Evolutionary conservation across 2,113 vertebrate species (phyloP).

Genomic region (Macquaria australasica): DNA sequence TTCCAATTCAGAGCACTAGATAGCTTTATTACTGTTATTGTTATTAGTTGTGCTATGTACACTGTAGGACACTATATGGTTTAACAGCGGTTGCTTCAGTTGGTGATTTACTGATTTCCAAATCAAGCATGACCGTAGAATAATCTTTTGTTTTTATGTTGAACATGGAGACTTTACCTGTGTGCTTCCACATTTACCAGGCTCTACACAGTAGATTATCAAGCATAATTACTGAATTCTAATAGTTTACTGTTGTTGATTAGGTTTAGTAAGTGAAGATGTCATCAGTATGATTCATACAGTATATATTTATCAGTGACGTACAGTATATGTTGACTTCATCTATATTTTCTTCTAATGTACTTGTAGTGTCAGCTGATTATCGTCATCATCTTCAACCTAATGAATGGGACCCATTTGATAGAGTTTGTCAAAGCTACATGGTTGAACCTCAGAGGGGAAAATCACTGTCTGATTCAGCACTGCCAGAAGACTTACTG

Average conservation of each 20-base stretch:
- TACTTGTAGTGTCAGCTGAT: slow-evolving; percentile 36
- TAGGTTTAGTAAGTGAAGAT: slow-evolving; percentile 49
- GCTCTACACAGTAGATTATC: slow-evolving; percentile 37
- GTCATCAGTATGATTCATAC: slow-evolving; percentile 53
- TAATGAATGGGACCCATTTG: slow-evolving; percentile 29
- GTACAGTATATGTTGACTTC: slow-evolving; percentile 35
- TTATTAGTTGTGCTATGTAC: slow-evolving; percentile 54
- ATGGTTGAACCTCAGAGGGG: slow-evolving; percentile 34
- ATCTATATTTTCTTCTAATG: slow-evolving; percentile 45
- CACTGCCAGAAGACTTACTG: slow-evolving; percentile 78
- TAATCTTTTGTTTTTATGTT: slow-evolving; percentile 26
- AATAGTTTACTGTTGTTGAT: slow-evolving; percentile 54
- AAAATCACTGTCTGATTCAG: slow-evolving; percentile 52
- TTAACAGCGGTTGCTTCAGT: slow-evolving; percentile 51
- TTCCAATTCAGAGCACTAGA: slow-evolving; percentile 45
- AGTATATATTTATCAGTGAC: slow-evolving; percentile 52
- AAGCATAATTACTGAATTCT: slow-evolving; percentile 53
- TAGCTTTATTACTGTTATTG: slow-evolving; percentile 45
- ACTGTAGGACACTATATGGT: slow-evolving; percentile 43
- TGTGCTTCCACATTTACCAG: slow-evolving; percentile 56
- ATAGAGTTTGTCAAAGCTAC: slow-evolving; percentile 37
- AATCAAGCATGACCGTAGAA: slow-evolving; percentile 58
- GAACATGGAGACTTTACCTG: slow-evolving; percentile 39
- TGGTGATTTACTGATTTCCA: slow-evolving; percentile 55
- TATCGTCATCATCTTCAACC: slow-evolving; percentile 33